Conservation (phyloP, 2,113 vertebrate species). For the Nothobranchius kuhntae region DNA sequence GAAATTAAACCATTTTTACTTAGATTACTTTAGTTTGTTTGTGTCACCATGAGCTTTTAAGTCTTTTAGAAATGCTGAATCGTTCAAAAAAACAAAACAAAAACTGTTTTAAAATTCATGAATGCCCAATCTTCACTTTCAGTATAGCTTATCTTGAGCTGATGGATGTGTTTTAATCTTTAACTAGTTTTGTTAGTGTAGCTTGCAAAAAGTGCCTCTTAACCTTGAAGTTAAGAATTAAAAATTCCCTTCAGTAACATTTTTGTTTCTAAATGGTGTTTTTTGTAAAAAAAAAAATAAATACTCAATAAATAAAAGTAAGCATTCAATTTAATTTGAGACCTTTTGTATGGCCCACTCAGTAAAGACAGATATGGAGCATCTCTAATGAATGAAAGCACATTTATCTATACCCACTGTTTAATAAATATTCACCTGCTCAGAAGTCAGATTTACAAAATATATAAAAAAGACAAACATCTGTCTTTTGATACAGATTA, state of each 20-base stretch:
- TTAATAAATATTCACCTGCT: neutral
- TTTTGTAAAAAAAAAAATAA: conserved; percentile 4
- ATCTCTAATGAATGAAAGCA: neutral
- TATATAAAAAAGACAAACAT: neutral
- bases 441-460: neutral
- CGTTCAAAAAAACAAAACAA: too few species aligned
- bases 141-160: conserved; percentile 14
- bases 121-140: conserved; percentile 22
- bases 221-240: conserved; percentile 19
- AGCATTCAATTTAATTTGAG: neutral
- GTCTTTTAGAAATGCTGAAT: conserved; percentile 6
- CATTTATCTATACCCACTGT: neutral
- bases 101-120: neutral
- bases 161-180: conserved; percentile 26
- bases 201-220: neutral
- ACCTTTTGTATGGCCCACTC: neutral
- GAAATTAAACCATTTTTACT: conserved; percentile 30
- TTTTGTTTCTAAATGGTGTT: conserved; percentile 7
- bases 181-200: conserved; percentile 26
- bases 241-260: neutral
- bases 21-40: neutral
- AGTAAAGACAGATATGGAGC: neutral
- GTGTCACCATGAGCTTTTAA: conserved; percentile 20
- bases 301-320: neutral
- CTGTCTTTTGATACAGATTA: conserved; percentile 13